These are phyloP conservation scores for Tangara arthus DNA, from an alignment of 2,797 vertebrate genomes.

Conservation along the genomic window DNA sequence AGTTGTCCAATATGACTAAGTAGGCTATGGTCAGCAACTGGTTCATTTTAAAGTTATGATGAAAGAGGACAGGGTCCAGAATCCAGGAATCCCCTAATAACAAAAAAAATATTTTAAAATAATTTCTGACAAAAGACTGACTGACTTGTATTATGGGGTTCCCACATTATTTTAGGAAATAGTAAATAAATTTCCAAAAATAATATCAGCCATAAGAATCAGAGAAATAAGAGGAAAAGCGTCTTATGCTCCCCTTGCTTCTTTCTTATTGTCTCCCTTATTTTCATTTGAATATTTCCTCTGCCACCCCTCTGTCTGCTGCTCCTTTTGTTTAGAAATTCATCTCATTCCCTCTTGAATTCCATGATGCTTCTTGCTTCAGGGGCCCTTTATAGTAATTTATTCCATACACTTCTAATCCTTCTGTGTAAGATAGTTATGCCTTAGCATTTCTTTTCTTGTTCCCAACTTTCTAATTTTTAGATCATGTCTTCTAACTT, in stretches of 20 bases:
- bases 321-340: constrained; percentile 75
- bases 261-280: constrained; percentile 26
- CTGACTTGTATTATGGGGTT: neutral
- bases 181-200: constrained; percentile 40
- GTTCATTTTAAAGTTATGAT: neutral
- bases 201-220: neutral
- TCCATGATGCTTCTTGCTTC: constrained; percentile 73
- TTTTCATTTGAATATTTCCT: constrained; percentile 64
- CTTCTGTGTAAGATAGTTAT: constrained; percentile 71
- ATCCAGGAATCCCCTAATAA: neutral
- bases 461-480: constrained; percentile 73
- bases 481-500: constrained; percentile 67
- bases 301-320: neutral
- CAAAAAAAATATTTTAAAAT: neutral
- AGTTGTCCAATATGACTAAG: neutral
- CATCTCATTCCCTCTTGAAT: constrained; percentile 69
- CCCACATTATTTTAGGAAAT: constrained; percentile 4
- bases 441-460: constrained; percentile 37
- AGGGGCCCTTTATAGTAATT: constrained; percentile 73
- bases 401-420: constrained; percentile 74
- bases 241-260: neutral
- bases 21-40: neutral
- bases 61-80: neutral
- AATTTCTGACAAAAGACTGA: neutral
- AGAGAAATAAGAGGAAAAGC: constrained; percentile 5